Conservation (phyloP, 2,113 vertebrate species). For the Ptyas mucosa region DNA sequence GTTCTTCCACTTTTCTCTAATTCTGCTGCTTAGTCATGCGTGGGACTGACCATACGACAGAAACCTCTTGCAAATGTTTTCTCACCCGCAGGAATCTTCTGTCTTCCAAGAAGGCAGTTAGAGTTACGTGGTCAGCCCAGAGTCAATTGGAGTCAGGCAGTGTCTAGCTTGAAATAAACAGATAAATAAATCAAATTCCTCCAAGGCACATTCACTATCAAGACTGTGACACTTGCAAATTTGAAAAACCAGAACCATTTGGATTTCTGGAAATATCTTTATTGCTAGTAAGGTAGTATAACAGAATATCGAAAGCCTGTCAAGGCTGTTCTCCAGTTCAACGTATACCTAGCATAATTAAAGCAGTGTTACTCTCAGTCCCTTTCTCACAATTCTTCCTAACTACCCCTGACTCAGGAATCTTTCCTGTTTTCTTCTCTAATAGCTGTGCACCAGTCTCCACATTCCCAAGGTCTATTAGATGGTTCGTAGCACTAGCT, state of each 20-base stretch:
- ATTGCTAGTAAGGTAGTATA: neutral
- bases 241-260: neutral
- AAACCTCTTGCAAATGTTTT: neutral
- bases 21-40: neutral
- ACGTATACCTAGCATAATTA: neutral
- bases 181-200: neutral
- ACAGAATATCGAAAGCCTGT: neutral
- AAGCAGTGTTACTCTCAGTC: neutral
- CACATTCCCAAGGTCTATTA: neutral
- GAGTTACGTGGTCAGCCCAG: neutral
- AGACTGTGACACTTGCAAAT: neutral
- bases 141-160: neutral
- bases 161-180: neutral
- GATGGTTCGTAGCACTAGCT: neutral
- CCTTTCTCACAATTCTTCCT: neutral
- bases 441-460: neutral
- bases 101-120: neutral
- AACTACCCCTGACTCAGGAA: neutral
- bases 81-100: neutral
- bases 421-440: neutral
- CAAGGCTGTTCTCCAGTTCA: neutral
- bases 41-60: neutral
- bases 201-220: neutral
- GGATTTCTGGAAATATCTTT: neutral
- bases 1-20: neutral